Percentiles rank a stretch among this genome's conserved stretches.
These are phyloP conservation scores for Drosophila orena DNA, from an alignment of 1,140 invertebrate species.

Conservation along the genomic window DNA sequence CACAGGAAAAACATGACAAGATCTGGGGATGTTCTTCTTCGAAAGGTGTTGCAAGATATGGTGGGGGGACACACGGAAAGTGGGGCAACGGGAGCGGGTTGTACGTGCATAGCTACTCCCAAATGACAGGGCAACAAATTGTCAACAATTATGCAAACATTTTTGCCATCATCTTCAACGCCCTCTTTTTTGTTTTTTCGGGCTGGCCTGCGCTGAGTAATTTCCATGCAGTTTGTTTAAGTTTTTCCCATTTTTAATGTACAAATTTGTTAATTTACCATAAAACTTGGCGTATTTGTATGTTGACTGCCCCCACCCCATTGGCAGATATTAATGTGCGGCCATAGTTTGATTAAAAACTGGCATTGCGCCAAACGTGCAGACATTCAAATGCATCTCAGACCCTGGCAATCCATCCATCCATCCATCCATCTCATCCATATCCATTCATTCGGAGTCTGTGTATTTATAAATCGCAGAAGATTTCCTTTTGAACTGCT, in stretches of 20 bases:
- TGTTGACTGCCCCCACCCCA: conserved; percentile 47
- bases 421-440: conserved; percentile 74
- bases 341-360: conserved; percentile 82
- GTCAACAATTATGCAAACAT: conserved; percentile 79
- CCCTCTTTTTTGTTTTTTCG: conserved; percentile 1
- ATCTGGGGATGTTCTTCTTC: conserved; percentile 43
- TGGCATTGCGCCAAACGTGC: conserved; percentile 62
- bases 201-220: conserved; percentile 54
- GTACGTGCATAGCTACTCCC: not conserved
- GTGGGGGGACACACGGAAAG: not conserved
- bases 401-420: conserved; percentile 74
- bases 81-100: not conserved
- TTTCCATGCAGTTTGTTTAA: conserved; percentile 82
- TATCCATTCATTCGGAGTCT: conserved; percentile 49
- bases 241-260: conserved; percentile 82
- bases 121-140: conserved; percentile 73
- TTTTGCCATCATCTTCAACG: conserved; percentile 65
- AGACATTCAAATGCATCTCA: conserved; percentile 65
- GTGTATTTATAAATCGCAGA: conserved; percentile 34
- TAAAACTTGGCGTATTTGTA: conserved; percentile 83
- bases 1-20: conserved; percentile 84
- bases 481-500: conserved; percentile 5
- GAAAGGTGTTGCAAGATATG: conserved; percentile 77
- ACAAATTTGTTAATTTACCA: conserved; percentile 85
- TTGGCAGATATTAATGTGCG: conserved; percentile 79